These are phyloP conservation scores for Salmo trutta DNA, from an alignment of 2,797 vertebrate genomes.

Conservation along the genomic window DNA sequence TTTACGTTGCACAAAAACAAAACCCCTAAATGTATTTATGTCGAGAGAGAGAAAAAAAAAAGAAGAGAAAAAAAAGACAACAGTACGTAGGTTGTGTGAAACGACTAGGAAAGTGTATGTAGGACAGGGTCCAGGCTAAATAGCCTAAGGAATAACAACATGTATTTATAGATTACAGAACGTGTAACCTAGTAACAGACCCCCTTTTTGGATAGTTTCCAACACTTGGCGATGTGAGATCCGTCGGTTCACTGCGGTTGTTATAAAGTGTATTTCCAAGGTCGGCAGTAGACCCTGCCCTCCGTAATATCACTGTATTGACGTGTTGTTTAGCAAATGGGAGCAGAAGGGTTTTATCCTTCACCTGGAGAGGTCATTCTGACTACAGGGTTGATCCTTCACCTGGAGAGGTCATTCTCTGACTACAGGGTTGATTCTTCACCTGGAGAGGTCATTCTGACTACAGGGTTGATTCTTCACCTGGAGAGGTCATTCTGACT, in stretches of 20 bases:
- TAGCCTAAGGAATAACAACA: not conserved
- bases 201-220: not conserved
- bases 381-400: no score
- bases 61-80: not conserved
- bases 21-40: not conserved
- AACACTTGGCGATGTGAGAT: no score
- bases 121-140: not conserved
- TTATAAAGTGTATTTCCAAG: conserved; percentile 39
- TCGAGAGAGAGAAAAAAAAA: no score
- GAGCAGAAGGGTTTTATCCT: conserved; percentile 69
- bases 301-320: conserved; percentile 63
- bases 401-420: no score
- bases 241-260: conserved; percentile 4
- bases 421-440: no score
- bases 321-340: conserved; percentile 67
- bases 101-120: not conserved
- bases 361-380: conserved; percentile 69
- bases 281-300: conserved; percentile 56
- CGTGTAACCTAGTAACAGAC: not conserved
- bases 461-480: no score
- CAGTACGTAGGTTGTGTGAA: no score
- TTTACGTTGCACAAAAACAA: not conserved
- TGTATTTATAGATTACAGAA: not conserved
- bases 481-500: no score
- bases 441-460: no score